Evolutionary conservation across 2,888 invertebrate species (phyloP), one percentile per base, ranked within the genome.

Genomic region (Sarcophaga caerulescens): DNA sequence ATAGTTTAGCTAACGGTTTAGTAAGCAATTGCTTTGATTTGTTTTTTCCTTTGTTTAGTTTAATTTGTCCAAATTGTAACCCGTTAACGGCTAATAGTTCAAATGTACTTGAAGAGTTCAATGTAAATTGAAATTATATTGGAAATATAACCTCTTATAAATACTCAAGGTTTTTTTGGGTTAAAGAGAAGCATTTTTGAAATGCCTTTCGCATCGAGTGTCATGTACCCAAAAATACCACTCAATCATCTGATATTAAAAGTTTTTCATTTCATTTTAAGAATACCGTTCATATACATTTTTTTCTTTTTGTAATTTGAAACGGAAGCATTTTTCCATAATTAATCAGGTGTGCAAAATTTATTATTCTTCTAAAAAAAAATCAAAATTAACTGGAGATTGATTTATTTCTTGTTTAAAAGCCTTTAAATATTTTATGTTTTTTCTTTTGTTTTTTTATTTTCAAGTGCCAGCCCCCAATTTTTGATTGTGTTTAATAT

Each of bases 181-280:
- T 52, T 52, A 52, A 52, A 17, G 52, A 52, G 17, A 52, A 52
- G 17, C 5, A 52, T 52, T 52, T 60, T 57, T 52, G 62, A 62
- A 68, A 17, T 69, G 62, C 81, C 86, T 86, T 86, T 86, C 86
- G 70, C 86, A 5, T 81, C 23, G 70, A 70, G 70, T 84, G 84
- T 86, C 84, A 52, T 17, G 52, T 47, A 81, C n/a, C 60, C 60
- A 75, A n/a, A 70, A 68, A 73, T 45, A 19, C 45, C 69, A 78
- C 82, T 83, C 75, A 80, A 69, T 76, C 19, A 66, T 11, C 78
- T 66, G 3, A 0, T 52, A 17, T 17, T 35, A 35, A 35, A 35
- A 17, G 52, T 17, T 52, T 52, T 52, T 52, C 17, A 17, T 17
- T 52, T 52, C 4, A 52, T 14, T 52, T 52, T 52, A 35, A 35